Conservation (phyloP, 2,797 vertebrate species). For the Mormyrops boulengeri region DNA sequence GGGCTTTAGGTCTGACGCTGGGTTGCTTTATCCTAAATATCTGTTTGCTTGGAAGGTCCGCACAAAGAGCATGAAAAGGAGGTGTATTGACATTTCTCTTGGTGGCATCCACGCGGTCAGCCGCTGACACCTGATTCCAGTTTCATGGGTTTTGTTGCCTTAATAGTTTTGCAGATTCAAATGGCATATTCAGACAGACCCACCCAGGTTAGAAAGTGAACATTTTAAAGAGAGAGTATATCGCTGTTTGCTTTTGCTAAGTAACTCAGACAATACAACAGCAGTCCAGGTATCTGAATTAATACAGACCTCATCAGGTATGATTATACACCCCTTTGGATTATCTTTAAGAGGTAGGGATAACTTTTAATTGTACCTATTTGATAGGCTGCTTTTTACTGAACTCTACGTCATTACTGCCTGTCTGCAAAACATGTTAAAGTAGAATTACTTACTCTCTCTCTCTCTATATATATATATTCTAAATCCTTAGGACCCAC, state of each 20-base stretch:
- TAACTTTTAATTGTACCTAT: not conserved
- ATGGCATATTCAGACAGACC: constrained; percentile 47
- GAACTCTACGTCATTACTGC: not conserved
- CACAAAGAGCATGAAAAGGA: constrained; percentile 52
- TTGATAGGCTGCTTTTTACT: not conserved
- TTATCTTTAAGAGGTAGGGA: not conserved
- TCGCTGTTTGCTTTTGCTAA: constrained; percentile 38
- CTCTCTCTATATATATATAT: not conserved
- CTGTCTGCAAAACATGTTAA: not conserved
- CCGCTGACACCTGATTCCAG: constrained; percentile 35
- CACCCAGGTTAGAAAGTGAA: constrained; percentile 38
- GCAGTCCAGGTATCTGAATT: not conserved
- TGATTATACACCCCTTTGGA: not conserved
- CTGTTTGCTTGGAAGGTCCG: constrained; percentile 59
- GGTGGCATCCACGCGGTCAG: constrained; percentile 45
- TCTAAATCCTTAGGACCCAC: not conserved
- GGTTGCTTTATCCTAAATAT: constrained; percentile 45
- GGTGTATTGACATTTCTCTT: constrained; percentile 54
- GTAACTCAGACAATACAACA: constrained; percentile 39
- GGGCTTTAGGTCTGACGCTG: constrained; percentile 51
- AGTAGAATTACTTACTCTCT: not conserved
- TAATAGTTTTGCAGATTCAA: constrained; percentile 48
- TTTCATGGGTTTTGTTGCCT: constrained; percentile 39
- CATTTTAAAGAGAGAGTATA: constrained; percentile 34
- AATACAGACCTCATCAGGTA: not conserved